Percentiles rank a stretch among this genome's conserved stretches.
Conservation (phyloP, 2,113 vertebrate species). For the Bungarus multicinctus region DNA sequence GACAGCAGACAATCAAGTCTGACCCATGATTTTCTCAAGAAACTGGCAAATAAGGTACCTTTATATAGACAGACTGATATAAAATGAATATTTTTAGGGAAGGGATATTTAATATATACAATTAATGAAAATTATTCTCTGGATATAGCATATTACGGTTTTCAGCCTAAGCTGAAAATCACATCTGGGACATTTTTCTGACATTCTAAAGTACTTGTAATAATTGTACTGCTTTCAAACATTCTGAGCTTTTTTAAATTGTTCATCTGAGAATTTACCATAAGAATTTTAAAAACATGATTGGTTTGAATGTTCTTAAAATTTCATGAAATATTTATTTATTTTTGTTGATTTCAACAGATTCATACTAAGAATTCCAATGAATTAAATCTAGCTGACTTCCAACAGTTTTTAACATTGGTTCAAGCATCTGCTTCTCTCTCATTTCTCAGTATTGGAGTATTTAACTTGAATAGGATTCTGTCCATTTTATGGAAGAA, state of each 20-base stretch:
- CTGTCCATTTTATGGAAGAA: not conserved
- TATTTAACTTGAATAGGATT: not conserved
- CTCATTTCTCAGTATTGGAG: not conserved
- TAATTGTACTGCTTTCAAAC: not conserved
- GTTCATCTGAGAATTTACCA: not conserved
- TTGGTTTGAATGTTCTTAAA: not conserved
- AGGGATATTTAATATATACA: not conserved
- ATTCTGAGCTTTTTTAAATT: not conserved
- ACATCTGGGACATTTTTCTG: slow-evolving; percentile 11
- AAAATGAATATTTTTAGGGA: slow-evolving; percentile 1
- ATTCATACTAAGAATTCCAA: not conserved
- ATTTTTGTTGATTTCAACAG: not conserved
- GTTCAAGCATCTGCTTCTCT: not conserved
- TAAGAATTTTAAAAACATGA: not conserved
- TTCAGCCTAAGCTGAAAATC: not conserved
- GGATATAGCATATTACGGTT: not conserved
- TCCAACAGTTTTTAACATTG: not conserved
- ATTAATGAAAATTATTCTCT: slow-evolving; percentile 17
- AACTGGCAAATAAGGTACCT: not conserved
- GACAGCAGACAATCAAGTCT: not conserved
- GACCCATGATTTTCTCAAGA: not conserved
- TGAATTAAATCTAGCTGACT: not conserved
- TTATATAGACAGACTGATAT: not conserved
- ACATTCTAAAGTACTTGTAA: not conserved
- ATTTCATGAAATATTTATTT: not conserved